phyloP scores from a whole-genome alignment of 2,797 vertebrate genomes.

The Syngnathus rostellatus region DNA sequence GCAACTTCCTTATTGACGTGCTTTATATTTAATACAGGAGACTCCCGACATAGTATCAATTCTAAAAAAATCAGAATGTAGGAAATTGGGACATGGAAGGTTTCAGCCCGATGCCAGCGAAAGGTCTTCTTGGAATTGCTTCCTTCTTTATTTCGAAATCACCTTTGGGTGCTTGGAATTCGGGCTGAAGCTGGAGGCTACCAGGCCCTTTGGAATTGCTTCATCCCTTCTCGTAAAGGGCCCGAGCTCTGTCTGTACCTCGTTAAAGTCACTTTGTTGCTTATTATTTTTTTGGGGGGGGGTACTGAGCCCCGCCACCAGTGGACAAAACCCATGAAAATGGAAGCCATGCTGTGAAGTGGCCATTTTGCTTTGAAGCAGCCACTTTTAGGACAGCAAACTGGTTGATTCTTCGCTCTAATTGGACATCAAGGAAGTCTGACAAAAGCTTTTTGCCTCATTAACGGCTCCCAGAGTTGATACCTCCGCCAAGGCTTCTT shows the following conservation, averaged over 20 bases:
- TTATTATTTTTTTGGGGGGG: neutral
- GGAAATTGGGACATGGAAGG: too few relatives aligned
- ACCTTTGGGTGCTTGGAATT: too few relatives aligned
- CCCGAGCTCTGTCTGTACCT: too few relatives aligned
- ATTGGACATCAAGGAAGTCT: neutral
- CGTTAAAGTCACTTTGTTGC: neutral
- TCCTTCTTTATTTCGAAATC: neutral
- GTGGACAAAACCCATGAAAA: neutral
- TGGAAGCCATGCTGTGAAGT: neutral
- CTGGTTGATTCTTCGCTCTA: neutral
- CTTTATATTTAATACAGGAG: too few relatives aligned
- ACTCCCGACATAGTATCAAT: too few relatives aligned
- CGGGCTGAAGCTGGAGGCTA: too few relatives aligned
- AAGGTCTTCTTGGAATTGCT: too few relatives aligned
- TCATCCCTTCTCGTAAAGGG: neutral
- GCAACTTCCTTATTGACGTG: too few relatives aligned
- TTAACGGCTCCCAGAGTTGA: neutral
- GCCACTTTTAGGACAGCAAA: neutral
- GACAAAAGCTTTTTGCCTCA: neutral
- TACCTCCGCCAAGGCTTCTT: neutral
- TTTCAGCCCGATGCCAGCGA: too few relatives aligned
- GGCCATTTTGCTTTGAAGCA: neutral
- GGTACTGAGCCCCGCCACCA: too few relatives aligned
- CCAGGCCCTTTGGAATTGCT: too few relatives aligned
- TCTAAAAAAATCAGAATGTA: too few relatives aligned